phyloP scores from a whole-genome alignment of 2,797 vertebrate species.

The Sphenodon punctatus region DNA sequence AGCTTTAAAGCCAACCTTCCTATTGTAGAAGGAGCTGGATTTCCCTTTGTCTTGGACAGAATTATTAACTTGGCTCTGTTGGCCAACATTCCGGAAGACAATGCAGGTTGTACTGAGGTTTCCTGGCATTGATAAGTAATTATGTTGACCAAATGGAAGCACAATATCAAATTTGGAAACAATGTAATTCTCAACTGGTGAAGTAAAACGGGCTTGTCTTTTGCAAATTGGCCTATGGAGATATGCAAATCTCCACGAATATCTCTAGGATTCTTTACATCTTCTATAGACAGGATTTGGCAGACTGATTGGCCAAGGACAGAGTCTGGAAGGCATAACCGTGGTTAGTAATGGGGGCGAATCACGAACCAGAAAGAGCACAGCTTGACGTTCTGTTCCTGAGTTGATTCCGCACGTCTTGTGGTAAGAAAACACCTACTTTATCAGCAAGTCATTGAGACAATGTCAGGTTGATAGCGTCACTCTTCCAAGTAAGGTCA shows the following conservation, averaged over 20 bases:
- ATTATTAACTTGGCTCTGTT: slow-evolving; percentile 7
- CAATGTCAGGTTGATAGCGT: slow-evolving; percentile 14
- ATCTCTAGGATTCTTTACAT: too few relatives aligned
- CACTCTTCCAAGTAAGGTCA: slow-evolving; percentile 1
- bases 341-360: slow-evolving; percentile 36
- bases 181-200: too few relatives aligned
- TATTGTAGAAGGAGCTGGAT: neutral
- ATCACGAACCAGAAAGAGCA: neutral
- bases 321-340: neutral
- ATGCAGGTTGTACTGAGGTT: slow-evolving; percentile 16
- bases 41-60: neutral
- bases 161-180: too few relatives aligned
- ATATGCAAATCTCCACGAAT: too few relatives aligned
- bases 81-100: neutral
- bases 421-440: slow-evolving; percentile 28
- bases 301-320: slow-evolving; percentile 11
- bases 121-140: too few relatives aligned
- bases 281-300: too few relatives aligned
- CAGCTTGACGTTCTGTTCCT: slow-evolving; percentile 38
- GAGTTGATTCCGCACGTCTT: slow-evolving; percentile 26
- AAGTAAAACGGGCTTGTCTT: too few relatives aligned
- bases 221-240: too few relatives aligned
- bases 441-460: slow-evolving; percentile 29
- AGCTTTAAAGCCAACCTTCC: neutral
- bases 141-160: too few relatives aligned